Percentiles rank a stretch among this genome's conserved stretches.
phyloP scores from a whole-genome alignment of 2,888 invertebrate species.

The Sesamia inferens region DNA sequence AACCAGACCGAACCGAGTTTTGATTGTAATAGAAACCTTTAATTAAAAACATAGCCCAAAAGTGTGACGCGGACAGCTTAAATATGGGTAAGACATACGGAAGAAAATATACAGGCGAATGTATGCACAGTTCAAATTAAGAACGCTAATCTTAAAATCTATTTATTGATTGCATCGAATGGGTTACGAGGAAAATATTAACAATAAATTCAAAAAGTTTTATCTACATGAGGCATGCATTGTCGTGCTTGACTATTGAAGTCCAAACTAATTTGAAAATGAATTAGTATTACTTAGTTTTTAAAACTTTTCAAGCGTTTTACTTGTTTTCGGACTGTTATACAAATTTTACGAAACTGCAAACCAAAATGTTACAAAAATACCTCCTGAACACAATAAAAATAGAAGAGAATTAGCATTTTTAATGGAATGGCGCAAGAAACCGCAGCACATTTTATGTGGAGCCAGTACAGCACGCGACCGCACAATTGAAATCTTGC shows the following conservation, averaged over 20 bases:
- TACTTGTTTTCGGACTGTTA: constrained; percentile 37
- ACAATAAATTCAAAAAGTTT: background rate
- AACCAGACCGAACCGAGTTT: background rate
- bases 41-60: background rate
- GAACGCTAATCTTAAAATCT: background rate
- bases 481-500: constrained; percentile 62
- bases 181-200: background rate
- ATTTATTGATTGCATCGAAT: background rate
- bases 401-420: constrained; percentile 43
- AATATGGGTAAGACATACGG: background rate
- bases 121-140: background rate
- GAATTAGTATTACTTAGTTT: too few relatives aligned
- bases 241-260: background rate
- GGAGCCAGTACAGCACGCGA: constrained; percentile 69
- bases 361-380: constrained; percentile 11
- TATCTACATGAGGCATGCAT: background rate
- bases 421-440: constrained; percentile 56
- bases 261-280: background rate
- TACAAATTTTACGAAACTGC: constrained; percentile 8
- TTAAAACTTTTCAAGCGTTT: background rate
- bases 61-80: background rate
- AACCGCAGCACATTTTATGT: constrained; percentile 69
- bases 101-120: background rate
- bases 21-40: background rate
- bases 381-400: constrained; percentile 34